Base-by-base conservation (phyloP, 2,888 invertebrate species). In the Cheilosia pagana region DNA sequence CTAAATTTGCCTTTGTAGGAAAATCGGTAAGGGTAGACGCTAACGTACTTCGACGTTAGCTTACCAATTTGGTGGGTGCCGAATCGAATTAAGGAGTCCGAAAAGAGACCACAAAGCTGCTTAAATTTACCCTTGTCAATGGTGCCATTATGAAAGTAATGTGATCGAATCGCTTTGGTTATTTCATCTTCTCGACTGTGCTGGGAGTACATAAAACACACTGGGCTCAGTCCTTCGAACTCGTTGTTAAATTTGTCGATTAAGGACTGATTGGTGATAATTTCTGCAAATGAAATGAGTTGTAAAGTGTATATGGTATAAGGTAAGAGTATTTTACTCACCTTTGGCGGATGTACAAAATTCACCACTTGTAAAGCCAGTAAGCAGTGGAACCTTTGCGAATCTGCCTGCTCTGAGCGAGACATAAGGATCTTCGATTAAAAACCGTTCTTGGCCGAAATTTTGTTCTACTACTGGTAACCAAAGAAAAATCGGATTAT, bases 151-250 rank as follows among this genome's bases (percentile, higher is more conserved):
- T 16, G 35, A 52, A 88, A 78, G 14, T 88, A 89, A 57, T 87
- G 78, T 0, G 35, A 21, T 1, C 39, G 48, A 12, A 87, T 60
- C 3, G 81, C 45, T 48, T 41, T 55, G 6, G 53, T 87, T 39
- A 86, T 85, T 3, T 62, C 21, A 2, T 65, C 45, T 1, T 74
- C 39, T 35, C 75, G 16, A 2, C 12, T 8, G 8, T 81, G 62
- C 0, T 48, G 48, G 0, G 93, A 93, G 83, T 93, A 94, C 62
- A 92, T 87, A 85, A 94, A 94, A 43, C 91, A 89, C 28, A 93
- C 92, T 0, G 94, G 94, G 0, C 93, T 93, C n/a, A 92, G 75
- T 63, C 87, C 89, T 3, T 93, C 90, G 89, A 93, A 94, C 14
- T 93, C 88, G 7, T 89, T 88, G 74, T 93, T 92, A 50, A 93